Evolutionary conservation across 2,888 invertebrate species (phyloP).

Genomic region (Cosmorhoe ocellata): DNA sequence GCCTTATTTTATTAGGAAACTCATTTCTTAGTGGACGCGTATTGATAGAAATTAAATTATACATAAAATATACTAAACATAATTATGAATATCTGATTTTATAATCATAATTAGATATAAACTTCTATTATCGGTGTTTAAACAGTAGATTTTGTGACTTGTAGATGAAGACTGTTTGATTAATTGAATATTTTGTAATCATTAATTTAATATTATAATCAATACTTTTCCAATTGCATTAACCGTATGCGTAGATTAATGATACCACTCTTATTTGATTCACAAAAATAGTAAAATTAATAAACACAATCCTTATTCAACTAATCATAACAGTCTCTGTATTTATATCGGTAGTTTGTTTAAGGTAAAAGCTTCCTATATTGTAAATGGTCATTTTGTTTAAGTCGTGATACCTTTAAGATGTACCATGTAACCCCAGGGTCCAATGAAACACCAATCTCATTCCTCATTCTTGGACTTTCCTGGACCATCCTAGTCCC

Average conservation of each 20-base stretch:
- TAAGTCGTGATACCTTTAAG: slow-evolving; percentile 37
- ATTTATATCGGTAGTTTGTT: slow-evolving; percentile 19
- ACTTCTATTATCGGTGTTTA: slow-evolving; percentile 57
- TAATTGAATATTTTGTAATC: slow-evolving; percentile 20
- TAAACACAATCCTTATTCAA: slow-evolving; percentile 24
- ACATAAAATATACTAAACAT: slow-evolving; percentile 36
- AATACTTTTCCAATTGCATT: too few relatives aligned
- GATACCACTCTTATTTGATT: too few relatives aligned
- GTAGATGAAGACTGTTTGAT: slow-evolving; percentile 35
- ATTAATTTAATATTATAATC: too few relatives aligned
- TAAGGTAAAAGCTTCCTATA: slow-evolving; percentile 31
- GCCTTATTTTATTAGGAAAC: slow-evolving; percentile 77
- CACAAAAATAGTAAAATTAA: slow-evolving; percentile 12
- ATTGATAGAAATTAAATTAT: slow-evolving; percentile 58
- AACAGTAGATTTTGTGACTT: slow-evolving; percentile 44
- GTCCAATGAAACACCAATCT: slow-evolving; percentile 78
- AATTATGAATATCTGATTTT: slow-evolving; percentile 39
- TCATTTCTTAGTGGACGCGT: slow-evolving; percentile 52
- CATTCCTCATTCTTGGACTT: slow-evolving; percentile 67
- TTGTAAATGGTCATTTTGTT: slow-evolving; percentile 35
- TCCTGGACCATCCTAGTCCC: slow-evolving; percentile 62
- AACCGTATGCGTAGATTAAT: too few relatives aligned
- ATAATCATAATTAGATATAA: slow-evolving; percentile 50
- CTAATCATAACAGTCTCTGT: slow-evolving; percentile 16
- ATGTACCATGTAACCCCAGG: slow-evolving; percentile 62